phyloP scores from a whole-genome alignment of 2,888 invertebrate species.

The Machimus rusticus region DNA sequence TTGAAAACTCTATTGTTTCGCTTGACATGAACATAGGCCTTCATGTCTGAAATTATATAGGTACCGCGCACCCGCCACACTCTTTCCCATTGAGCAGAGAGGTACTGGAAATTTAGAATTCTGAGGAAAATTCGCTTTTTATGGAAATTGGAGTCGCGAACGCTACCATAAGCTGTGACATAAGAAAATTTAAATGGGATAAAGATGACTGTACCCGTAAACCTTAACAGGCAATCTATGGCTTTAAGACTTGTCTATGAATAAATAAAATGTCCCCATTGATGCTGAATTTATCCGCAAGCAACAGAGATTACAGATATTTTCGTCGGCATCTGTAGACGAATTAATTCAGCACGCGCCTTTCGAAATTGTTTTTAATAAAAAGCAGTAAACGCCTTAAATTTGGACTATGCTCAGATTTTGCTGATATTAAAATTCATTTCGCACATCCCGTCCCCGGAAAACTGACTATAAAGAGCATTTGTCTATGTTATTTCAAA shows the following conservation, averaged over 20 bases:
- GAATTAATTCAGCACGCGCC: background rate
- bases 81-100: background rate
- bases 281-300: background rate
- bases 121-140: background rate
- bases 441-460: background rate
- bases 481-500: background rate
- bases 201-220: background rate
- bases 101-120: background rate
- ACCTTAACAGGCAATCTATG: background rate
- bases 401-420: background rate
- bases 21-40: background rate
- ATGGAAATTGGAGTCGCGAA: constrained; percentile 11
- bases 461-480: background rate
- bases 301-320: background rate
- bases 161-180: background rate
- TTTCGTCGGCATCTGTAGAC: background rate
- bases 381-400: background rate
- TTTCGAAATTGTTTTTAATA: background rate
- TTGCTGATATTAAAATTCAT: background rate
- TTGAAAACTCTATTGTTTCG: background rate
- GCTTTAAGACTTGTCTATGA: constrained; percentile 19
- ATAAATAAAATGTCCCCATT: constrained; percentile 7
- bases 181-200: background rate
- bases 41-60: background rate
- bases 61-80: background rate